A percentile compares a stretch with the other conserved stretches of the same genome.
phyloP scores from a whole-genome alignment of 2,888 invertebrate species.

The Sarcophaga carnaria region DNA sequence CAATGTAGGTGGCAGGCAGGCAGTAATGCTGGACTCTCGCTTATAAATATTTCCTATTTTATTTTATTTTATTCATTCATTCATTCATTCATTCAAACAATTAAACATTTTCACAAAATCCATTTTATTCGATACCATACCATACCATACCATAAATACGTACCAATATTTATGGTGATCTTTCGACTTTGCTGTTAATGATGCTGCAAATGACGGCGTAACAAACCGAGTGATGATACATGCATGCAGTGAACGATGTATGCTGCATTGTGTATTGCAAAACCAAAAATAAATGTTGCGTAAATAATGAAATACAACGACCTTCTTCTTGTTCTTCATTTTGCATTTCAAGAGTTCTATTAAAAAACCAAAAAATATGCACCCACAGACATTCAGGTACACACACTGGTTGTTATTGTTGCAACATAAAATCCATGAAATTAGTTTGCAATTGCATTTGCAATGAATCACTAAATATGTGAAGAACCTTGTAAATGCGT shows the following conservation, averaged over 20 bases:
- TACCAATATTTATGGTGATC: slow-evolving; percentile 12
- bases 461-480: not conserved
- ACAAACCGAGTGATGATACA: slow-evolving; percentile 7
- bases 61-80: slow-evolving; percentile 7
- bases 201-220: slow-evolving; percentile 7
- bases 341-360: not conserved
- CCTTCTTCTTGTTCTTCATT: slow-evolving; percentile 54
- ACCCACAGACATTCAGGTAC: not conserved
- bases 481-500: not conserved
- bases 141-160: slow-evolving; percentile 8
- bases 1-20: not conserved
- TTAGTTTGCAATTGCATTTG: not conserved
- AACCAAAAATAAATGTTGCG: slow-evolving; percentile 50
- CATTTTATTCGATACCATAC: not conserved
- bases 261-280: slow-evolving; percentile 44
- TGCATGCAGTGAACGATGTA: slow-evolving; percentile 36
- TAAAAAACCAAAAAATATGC: not conserved
- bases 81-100: not conserved
- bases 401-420: not conserved
- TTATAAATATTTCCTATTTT: slow-evolving; percentile 34
- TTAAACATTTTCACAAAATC: not conserved
- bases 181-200: slow-evolving; percentile 13
- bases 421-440: not conserved
- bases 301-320: slow-evolving; percentile 51
- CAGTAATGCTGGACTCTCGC: slow-evolving; percentile 2